Evolutionary conservation across 2,113 vertebrate species (phyloP), one percentile per base, ranked within the genome.

Genomic region (Nothocercus julius): DNA sequence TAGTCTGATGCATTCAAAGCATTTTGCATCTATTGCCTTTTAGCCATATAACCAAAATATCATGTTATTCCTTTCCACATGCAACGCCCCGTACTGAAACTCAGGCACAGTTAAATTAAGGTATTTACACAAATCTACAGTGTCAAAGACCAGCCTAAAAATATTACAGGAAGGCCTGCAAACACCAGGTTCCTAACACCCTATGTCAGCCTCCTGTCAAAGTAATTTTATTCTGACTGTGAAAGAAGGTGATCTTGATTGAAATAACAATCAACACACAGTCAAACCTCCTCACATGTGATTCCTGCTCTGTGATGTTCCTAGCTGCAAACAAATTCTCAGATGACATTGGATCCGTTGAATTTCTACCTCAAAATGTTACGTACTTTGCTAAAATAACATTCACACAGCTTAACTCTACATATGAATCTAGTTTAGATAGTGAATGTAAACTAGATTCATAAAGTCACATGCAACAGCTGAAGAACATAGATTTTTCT

Each of bases 101-200:
- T 74, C 12, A 13, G 17, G 14, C 77, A 83, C 61, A 92, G 87
- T 47, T 77, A 90, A 87, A 83, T 77, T 12, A 56, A 92, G 47
- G 18, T 34, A 82, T 81, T 88, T 81, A 88, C 88, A 77, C 14
- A 90, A 70, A 95, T 44, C 13, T 45, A 3, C 47, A 32, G 28
- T 75, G 91, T 96, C 64, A 90, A 95, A 85, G 62, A 20, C 53
- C 51, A 92, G 42, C 28, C 80, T 86, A 77, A 90, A 92, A 78
- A 67, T 42, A 64, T 16, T 49, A 40, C 20, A 78, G 54, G 34
- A 59, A 2, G 58, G 38, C 32, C 85, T 32, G 51, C 73, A 91
- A 81, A 20, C 30, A 42, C 3, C 2, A 34, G 34, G 62, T 75
- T 87, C 67, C 74, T 90, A 47, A 80, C 32, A 91, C 28, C 13